Conservation (phyloP, 2,113 vertebrate species). For the Naja naja region DNA sequence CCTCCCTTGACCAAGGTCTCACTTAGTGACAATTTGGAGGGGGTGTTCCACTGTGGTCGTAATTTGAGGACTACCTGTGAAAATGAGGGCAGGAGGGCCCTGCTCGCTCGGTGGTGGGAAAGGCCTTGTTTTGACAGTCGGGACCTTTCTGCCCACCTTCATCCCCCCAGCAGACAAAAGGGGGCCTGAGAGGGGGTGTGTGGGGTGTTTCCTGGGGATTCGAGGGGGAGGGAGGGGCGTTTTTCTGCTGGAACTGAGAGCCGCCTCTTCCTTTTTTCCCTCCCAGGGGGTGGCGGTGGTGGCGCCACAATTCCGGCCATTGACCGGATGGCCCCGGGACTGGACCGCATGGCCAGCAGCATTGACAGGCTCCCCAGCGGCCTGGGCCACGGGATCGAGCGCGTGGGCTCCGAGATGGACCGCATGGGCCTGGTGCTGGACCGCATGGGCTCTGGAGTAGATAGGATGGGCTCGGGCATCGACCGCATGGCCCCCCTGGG, state of each 20-base stretch:
- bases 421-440: conserved; percentile 90
- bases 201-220: neutral
- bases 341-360: conserved; percentile 86
- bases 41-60: no score
- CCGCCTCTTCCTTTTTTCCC: conserved; percentile 42
- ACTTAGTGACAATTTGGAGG: no score
- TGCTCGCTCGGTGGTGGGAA: neutral
- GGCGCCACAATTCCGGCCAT: conserved; percentile 73
- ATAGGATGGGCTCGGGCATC: conserved; percentile 78
- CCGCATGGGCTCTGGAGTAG: conserved; percentile 83
- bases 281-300: conserved; percentile 64
- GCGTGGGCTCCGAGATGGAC: conserved; percentile 84
- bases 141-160: neutral
- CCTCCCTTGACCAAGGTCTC: no score
- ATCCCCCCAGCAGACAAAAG: fast-evolving
- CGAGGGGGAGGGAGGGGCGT: neutral
- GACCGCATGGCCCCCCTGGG: conserved; percentile 86
- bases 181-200: neutral
- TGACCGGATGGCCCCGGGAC: conserved; percentile 79
- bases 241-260: neutral
- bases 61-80: no score
- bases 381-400: conserved; percentile 87
- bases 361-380: conserved; percentile 75
- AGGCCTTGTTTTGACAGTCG: neutral
- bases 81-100: no score